These are phyloP conservation scores for Natator depressus DNA, from an alignment of 2,113 vertebrate species.

Conservation along the genomic window DNA sequence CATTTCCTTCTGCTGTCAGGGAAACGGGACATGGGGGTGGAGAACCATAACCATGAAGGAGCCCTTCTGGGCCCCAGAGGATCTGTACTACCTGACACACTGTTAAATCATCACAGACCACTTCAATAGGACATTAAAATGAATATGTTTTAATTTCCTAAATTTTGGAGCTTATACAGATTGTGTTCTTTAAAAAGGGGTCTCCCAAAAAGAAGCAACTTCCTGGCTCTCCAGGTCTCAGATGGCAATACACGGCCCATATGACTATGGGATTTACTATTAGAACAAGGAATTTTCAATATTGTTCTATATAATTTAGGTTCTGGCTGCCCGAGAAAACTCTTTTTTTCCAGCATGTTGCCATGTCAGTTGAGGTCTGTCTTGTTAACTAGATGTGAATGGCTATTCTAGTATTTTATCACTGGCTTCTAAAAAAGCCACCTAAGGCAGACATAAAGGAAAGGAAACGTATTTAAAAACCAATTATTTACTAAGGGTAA, in stretches of 20 bases:
- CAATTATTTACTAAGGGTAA: neutral
- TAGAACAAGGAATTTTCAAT: neutral
- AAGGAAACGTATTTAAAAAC: neutral
- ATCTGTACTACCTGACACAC: neutral
- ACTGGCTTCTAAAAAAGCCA: neutral
- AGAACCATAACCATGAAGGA: rapidly evolving
- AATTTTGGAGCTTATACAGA: neutral
- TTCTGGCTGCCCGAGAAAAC: neutral
- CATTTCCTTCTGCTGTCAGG: neutral
- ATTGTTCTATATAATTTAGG: neutral
- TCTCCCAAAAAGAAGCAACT: neutral
- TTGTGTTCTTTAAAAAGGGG: neutral
- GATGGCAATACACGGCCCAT: neutral
- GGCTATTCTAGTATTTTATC: neutral
- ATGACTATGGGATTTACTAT: neutral
- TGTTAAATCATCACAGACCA: neutral
- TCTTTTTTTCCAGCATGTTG: neutral
- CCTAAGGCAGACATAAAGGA: neutral
- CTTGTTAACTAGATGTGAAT: neutral
- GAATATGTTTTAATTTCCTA: neutral
- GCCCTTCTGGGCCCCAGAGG: neutral
- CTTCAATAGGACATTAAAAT: neutral
- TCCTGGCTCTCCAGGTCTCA: neutral
- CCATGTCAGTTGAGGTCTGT: neutral
- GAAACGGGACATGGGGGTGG: neutral